These are phyloP conservation scores for Oreochromis mossambicus DNA, from an alignment of 2,797 vertebrate genomes.

Conservation along the genomic window DNA sequence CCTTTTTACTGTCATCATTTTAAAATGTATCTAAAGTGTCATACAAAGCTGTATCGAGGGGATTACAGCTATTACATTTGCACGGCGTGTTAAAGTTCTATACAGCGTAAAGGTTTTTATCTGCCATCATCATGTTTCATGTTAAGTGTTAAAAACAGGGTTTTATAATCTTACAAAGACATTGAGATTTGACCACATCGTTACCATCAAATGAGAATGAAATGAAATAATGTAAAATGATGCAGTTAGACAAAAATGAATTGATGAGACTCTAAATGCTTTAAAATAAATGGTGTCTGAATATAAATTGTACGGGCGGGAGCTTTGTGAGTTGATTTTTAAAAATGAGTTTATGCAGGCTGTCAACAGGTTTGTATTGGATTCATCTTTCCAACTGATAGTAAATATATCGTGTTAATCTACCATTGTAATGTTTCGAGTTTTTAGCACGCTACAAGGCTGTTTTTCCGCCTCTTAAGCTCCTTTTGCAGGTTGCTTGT, in stretches of 20 bases:
- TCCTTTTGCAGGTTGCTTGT: neutral
- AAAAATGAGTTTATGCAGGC: neutral
- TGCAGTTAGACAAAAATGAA: neutral
- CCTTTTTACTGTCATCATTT: neutral
- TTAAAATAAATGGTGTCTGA: neutral
- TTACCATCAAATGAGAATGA: neutral
- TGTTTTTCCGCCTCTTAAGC: neutral
- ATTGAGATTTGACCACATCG: neutral
- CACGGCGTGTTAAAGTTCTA: neutral
- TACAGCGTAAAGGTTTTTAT: neutral
- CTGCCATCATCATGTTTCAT: neutral
- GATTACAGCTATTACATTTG: neutral
- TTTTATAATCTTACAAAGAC: neutral
- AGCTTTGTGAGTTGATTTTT: neutral
- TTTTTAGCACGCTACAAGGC: neutral
- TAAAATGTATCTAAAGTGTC: neutral
- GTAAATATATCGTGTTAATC: neutral
- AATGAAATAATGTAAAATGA: neutral
- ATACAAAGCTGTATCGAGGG: neutral
- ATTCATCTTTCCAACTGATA: neutral
- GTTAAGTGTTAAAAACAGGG: neutral
- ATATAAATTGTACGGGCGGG: neutral
- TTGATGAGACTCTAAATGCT: neutral
- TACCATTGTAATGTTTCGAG: neutral
- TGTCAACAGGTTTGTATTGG: neutral